Evolutionary conservation across 2,888 invertebrate genomes (phyloP).

Genomic region (Thalpophila matura): DNA sequence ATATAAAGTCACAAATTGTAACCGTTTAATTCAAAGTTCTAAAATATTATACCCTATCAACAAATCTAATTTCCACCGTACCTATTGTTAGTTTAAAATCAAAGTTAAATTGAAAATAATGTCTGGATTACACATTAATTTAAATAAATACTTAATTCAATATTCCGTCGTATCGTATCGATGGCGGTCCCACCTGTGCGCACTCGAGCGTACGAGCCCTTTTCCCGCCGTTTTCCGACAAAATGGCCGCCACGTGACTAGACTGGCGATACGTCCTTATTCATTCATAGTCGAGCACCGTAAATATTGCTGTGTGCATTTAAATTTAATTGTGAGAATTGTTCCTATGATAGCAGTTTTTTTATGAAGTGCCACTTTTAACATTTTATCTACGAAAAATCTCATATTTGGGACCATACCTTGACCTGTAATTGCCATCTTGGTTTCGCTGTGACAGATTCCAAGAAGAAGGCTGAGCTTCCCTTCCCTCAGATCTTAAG

Average conservation of each 20-base stretch:
- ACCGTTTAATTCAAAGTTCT: too few relatives aligned
- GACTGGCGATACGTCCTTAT: conserved; percentile 70
- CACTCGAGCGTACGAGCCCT: conserved; percentile 76
- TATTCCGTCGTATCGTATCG: conserved; percentile 67
- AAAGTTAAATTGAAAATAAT: conserved; percentile 1
- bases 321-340: conserved; percentile 59
- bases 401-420: too few relatives aligned
- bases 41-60: neutral
- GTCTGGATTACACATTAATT: conserved; percentile 51
- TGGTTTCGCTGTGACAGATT: too few relatives aligned
- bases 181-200: conserved; percentile 78
- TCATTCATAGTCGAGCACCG: conserved; percentile 67
- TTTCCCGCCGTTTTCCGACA: conserved; percentile 83
- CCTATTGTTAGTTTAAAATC: neutral
- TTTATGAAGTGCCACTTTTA: too few relatives aligned
- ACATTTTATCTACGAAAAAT: too few relatives aligned
- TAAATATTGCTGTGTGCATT: conserved; percentile 63
- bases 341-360: too few relatives aligned
- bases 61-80: too few relatives aligned
- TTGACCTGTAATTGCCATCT: too few relatives aligned
- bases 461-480: too few relatives aligned
- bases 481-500: too few relatives aligned
- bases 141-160: conserved; percentile 63
- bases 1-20: too few relatives aligned
- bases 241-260: conserved; percentile 87